A percentile compares a stretch with the other conserved stretches of the same genome.
These are phyloP conservation scores for Acanthosepion lycidas DNA, from an alignment of 2,888 invertebrate genomes.

Conservation along the genomic window DNA sequence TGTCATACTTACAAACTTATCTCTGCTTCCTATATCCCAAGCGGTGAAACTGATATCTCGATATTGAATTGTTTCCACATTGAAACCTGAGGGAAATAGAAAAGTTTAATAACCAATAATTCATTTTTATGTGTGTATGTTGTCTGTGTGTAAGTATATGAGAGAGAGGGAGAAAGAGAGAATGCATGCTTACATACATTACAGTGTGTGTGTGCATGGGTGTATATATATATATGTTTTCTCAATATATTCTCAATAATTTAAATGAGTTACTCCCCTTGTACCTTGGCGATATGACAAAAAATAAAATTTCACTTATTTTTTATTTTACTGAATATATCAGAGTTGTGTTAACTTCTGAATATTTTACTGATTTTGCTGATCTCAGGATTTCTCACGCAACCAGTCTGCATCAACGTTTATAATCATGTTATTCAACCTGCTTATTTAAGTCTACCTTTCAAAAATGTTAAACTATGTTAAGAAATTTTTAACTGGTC, in stretches of 20 bases:
- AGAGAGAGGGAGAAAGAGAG: no score
- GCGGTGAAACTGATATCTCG: conserved; percentile 67
- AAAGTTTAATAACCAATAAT: neutral
- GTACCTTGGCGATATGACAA: neutral
- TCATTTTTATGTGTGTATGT: neutral
- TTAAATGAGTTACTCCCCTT: neutral
- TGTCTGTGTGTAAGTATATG: neutral
- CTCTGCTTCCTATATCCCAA: conserved; percentile 70
- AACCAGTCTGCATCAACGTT: neutral
- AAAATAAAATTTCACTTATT: neutral
- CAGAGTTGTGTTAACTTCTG: neutral
- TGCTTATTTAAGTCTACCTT: neutral
- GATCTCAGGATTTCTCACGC: neutral
- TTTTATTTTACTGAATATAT: neutral
- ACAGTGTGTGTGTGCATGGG: neutral
- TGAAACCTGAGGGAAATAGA: conserved; percentile 64
- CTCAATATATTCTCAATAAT: neutral
- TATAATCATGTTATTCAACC: no score
- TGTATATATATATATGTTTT: neutral
- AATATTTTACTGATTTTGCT: neutral
- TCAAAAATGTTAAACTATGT: no score
- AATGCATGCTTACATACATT: neutral
- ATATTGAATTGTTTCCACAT: conserved; percentile 68
- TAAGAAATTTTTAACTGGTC: no score
- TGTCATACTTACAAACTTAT: conserved; percentile 64